phyloP scores from a whole-genome alignment of 2,797 vertebrate genomes.

The Microctenopoma lineatum region DNA sequence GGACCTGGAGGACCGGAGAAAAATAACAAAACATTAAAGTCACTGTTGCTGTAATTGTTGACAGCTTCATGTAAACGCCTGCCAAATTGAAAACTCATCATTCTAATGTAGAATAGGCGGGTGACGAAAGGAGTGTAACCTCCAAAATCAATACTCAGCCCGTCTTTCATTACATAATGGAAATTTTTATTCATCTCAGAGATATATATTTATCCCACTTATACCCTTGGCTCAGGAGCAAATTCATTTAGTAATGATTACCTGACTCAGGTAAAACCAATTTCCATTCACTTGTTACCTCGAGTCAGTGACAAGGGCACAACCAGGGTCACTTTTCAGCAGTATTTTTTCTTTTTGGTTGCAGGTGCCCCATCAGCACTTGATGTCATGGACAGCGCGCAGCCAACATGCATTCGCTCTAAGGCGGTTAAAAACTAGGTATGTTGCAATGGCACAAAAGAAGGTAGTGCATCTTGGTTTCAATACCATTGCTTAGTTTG shows the following conservation, averaged over 20 bases:
- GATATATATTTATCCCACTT: constrained; percentile 85
- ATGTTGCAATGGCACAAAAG: constrained; percentile 54
- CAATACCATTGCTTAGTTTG: constrained; percentile 54
- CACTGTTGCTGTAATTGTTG: constrained; percentile 58
- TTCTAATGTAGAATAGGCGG: constrained; percentile 76
- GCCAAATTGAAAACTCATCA: constrained; percentile 81
- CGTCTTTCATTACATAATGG: constrained; percentile 86
- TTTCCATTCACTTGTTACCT: constrained; percentile 89
- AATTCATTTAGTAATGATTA: constrained; percentile 97
- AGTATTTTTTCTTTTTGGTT: constrained; percentile 74
- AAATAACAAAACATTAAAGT: constrained; percentile 62
- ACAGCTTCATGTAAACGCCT: constrained; percentile 75
- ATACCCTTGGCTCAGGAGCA: constrained; percentile 76
- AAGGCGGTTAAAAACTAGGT: constrained; percentile 39
- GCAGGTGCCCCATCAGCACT: constrained; percentile 84
- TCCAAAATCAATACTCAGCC: constrained; percentile 79
- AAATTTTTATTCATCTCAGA: constrained; percentile 87
- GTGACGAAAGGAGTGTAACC: constrained; percentile 77
- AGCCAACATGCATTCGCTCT: constrained; percentile 35
- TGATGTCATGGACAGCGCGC: constrained; percentile 75
- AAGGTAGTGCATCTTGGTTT: constrained; percentile 53
- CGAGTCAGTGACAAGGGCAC: constrained; percentile 87
- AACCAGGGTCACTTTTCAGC: constrained; percentile 89
- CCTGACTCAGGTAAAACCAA: constrained; percentile 91
- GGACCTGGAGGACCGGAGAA: constrained; percentile 50